These are phyloP conservation scores for Boloria euphrosyne DNA, from an alignment of 2,888 invertebrate species.

Conservation along the genomic window DNA sequence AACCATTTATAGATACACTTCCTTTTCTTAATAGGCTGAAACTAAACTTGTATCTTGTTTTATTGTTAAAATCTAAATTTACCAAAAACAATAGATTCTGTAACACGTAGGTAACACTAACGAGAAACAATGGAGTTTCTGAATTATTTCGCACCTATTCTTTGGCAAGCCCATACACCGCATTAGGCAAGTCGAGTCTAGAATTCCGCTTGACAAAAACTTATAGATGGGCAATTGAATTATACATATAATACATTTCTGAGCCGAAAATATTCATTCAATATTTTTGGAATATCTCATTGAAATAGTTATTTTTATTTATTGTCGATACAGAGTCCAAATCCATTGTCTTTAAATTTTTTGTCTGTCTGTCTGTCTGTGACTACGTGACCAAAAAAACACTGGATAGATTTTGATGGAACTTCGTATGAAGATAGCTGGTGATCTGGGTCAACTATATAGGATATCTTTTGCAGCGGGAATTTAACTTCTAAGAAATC, in stretches of 20 bases:
- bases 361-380: too few species aligned
- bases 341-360: too few species aligned
- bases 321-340: too few species aligned
- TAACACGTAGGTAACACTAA: slow-evolving; percentile 5
- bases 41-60: slow-evolving; percentile 6
- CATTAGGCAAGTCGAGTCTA: background rate
- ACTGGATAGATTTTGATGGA: too few species aligned
- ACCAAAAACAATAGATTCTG: slow-evolving; percentile 32
- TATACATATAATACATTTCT: background rate
- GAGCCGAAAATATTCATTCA: too few species aligned
- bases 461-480: too few species aligned
- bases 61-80: slow-evolving; percentile 18
- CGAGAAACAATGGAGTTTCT: slow-evolving; percentile 19
- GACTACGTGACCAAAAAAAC: too few species aligned
- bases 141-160: slow-evolving; percentile 28
- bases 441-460: too few species aligned
- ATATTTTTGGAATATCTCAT: too few species aligned
- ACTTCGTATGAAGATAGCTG: too few species aligned
- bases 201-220: background rate
- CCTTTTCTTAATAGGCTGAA: background rate
- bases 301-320: too few species aligned
- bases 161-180: slow-evolving; percentile 4
- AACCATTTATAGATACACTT: background rate
- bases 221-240: background rate
- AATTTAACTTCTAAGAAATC: too few species aligned